A percentile compares a stretch with the other conserved stretches of the same genome.
Evolutionary conservation across 2,113 vertebrate genomes (phyloP).

Genomic region (Columbina picui): DNA sequence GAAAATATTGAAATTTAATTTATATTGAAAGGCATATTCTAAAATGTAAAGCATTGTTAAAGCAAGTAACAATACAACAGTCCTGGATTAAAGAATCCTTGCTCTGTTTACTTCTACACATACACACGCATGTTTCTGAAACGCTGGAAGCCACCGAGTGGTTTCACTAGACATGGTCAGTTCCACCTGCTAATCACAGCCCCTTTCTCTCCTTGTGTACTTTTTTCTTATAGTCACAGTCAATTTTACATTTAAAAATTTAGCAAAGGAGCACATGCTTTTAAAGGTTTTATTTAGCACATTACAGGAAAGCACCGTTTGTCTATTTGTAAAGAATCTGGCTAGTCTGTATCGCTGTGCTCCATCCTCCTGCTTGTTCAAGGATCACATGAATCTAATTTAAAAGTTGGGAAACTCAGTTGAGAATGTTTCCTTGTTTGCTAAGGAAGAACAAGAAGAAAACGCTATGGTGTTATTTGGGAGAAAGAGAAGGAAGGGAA

Average conservation of each 20-base stretch:
- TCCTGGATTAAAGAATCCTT: neutral
- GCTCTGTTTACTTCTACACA: neutral
- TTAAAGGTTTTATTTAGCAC: neutral
- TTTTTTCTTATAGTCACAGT: neutral
- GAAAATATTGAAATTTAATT: neutral
- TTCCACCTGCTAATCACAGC: neutral
- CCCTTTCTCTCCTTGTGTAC: neutral
- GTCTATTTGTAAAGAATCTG: neutral
- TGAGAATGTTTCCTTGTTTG: neutral
- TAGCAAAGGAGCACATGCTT: neutral
- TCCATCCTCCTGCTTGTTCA: neutral
- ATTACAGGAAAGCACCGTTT: neutral
- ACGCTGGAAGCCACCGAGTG: neutral
- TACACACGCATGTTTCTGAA: neutral
- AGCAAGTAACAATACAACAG: neutral
- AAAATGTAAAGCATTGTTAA: neutral
- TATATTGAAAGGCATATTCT: neutral
- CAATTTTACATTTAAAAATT: neutral
- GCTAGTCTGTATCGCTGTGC: neutral
- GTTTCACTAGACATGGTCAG: neutral
- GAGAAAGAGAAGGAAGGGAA: neutral
- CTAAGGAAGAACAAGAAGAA: neutral
- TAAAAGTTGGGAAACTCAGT: neutral
- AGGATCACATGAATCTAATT: neutral
- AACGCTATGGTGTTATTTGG: neutral